These are phyloP conservation scores for Pentalonia nigronervosa DNA, from an alignment of 1,140 invertebrate species.

Conservation along the genomic window DNA sequence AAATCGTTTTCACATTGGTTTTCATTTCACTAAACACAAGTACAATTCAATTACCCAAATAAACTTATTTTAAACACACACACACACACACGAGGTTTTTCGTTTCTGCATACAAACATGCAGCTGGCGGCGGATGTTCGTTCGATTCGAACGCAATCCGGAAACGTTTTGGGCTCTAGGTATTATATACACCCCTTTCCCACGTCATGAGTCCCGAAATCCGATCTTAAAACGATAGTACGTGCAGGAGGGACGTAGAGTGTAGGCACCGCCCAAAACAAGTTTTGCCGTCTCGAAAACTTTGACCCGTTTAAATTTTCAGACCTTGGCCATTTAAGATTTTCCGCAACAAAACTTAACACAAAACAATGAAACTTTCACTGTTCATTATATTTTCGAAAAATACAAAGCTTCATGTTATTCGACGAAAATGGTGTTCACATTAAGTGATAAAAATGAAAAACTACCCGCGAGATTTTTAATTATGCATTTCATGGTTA, in stretches of 20 bases:
- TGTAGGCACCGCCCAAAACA: background rate
- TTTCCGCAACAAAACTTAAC: slow-evolving; percentile 1
- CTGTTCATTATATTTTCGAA: slow-evolving; percentile 29
- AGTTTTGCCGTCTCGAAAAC: slow-evolving; percentile 25
- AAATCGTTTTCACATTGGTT: slow-evolving; percentile 41
- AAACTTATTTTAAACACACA: slow-evolving; percentile 16
- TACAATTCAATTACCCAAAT: slow-evolving; percentile 38
- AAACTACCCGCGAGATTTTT: background rate
- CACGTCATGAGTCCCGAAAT: background rate
- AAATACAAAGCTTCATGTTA: background rate
- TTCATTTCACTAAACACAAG: slow-evolving; percentile 28
- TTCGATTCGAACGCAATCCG: slow-evolving; percentile 6
- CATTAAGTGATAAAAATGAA: slow-evolving; percentile 37
- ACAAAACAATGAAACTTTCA: slow-evolving; percentile 6
- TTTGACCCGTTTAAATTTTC: slow-evolving; percentile 30
- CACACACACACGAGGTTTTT: background rate
- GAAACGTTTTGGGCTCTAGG: slow-evolving; percentile 40
- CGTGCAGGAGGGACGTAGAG: no score
- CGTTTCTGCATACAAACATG: background rate
- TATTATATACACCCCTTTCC: background rate
- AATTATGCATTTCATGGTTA: background rate
- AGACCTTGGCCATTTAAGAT: slow-evolving; percentile 30
- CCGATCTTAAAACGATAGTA: slow-evolving; percentile 27
- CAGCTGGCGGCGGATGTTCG: slow-evolving; percentile 25
- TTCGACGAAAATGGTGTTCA: background rate